Evolutionary conservation across 2,797 vertebrate species (phyloP).

Genomic region (Fringilla coelebs): DNA sequence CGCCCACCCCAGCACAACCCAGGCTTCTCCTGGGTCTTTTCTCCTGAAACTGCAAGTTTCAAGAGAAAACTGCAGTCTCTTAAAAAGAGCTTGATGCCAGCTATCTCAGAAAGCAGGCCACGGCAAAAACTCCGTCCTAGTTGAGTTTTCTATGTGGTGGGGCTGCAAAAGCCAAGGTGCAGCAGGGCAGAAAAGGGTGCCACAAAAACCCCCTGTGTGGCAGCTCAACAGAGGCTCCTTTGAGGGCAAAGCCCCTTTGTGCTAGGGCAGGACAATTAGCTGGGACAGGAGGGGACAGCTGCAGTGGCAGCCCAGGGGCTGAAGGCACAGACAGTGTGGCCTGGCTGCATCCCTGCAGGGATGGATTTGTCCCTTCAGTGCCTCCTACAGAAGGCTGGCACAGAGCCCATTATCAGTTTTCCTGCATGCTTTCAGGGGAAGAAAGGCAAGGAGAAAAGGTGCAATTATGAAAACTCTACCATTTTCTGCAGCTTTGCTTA

Average conservation of each 20-base stretch:
- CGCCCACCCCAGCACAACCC: neutral
- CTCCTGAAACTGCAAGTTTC: neutral
- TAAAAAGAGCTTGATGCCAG: neutral
- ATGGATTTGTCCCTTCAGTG: neutral
- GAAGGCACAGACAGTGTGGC: neutral
- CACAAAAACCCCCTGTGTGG: neutral
- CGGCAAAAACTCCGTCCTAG: no score
- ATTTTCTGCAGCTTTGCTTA: neutral
- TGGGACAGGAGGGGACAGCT: slow-evolving; percentile 35
- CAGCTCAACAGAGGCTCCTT: neutral
- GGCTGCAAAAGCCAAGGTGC: neutral
- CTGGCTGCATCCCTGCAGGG: neutral
- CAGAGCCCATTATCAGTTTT: neutral
- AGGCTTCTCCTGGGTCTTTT: neutral
- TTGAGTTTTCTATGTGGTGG: neutral
- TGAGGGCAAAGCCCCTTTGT: neutral
- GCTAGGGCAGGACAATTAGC: neutral
- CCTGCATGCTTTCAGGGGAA: neutral
- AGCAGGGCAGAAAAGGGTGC: neutral
- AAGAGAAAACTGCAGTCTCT: neutral
- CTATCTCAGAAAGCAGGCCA: neutral
- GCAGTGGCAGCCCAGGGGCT: neutral
- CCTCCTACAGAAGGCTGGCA: neutral
- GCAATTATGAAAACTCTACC: neutral
- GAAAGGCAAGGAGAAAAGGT: neutral